These are phyloP conservation scores for Chelonus insularis DNA, from an alignment of 1,140 invertebrate species.

Conservation along the genomic window DNA sequence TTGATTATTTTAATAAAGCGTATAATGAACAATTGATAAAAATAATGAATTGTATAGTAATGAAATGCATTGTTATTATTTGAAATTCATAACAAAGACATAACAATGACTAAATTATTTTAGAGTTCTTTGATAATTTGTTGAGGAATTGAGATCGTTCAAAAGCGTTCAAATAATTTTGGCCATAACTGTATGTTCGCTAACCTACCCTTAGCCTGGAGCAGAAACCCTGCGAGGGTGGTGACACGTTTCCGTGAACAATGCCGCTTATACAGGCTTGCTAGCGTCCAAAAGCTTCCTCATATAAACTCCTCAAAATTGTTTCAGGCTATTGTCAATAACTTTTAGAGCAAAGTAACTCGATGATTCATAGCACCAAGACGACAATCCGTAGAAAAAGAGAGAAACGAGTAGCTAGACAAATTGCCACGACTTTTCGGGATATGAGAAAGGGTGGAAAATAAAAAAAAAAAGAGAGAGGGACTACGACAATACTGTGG, in stretches of 20 bases:
- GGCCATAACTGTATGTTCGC: too few relatives aligned
- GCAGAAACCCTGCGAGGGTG: slow-evolving; percentile 11
- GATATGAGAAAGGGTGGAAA: not conserved
- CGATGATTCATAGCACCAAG: slow-evolving; percentile 1
- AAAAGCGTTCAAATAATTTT: too few relatives aligned
- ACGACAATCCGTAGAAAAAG: not conserved
- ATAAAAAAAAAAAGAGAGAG: not conserved
- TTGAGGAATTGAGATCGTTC: too few relatives aligned
- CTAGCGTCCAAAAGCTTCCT: slow-evolving; percentile 5
- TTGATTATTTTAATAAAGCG: too few relatives aligned
- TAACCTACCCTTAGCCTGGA: slow-evolving; percentile 5
- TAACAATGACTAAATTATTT: too few relatives aligned
- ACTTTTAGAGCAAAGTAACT: slow-evolving; percentile 3
- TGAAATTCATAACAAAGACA: too few relatives aligned
- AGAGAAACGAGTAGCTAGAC: not conserved
- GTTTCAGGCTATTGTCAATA: slow-evolving; percentile 6
- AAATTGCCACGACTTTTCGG: slow-evolving; percentile 7
- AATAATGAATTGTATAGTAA: too few relatives aligned
- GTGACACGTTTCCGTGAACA: slow-evolving; percentile 28
- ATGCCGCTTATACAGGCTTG: slow-evolving; percentile 26
- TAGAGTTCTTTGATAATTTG: too few relatives aligned
- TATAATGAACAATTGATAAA: too few relatives aligned
- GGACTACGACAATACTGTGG: slow-evolving; percentile 9
- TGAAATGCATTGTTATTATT: too few relatives aligned
- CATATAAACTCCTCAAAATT: not conserved